Base-by-base conservation (phyloP, 2,113 vertebrate species). In the Alaudala cheleensis region DNA sequence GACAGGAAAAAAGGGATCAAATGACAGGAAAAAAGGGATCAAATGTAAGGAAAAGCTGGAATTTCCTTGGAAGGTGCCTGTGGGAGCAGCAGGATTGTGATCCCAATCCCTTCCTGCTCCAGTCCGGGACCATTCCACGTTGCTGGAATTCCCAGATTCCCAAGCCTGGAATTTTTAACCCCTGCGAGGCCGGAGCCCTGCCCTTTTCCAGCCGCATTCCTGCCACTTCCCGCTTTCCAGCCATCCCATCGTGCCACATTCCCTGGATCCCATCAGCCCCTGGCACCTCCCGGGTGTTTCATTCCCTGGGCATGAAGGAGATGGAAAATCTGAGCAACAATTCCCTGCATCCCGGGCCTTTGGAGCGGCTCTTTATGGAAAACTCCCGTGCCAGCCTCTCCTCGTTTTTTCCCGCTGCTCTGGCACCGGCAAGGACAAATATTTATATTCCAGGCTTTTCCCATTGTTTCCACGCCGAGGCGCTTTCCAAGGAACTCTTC, bases 301-400 rank as follows among this genome's bases (percentile, higher is more conserved):
- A 97, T 98, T 97, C 97, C 96, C 94, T 96, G 89, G 96, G 92
- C 97, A 97, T 18, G 81, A 91, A 98, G 97, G 97, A 97, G 98
- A 98, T 96, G 97, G 97, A 98, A 98, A 97, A 97, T 96, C 50
- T 97, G 98, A 98, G 97, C 93, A 95, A 97, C 79, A 96, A 83
- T 97, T 98, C 97, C 98, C 97, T 94, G 97, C 97, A 92, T 97
- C 94, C 94, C 82, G 39, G 86, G 94, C 97, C 88, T 92, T 97
- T 94, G 93, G 95, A 97, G 97, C 92, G 91, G 25, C 18, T 98
- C 98, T 98, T 99, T 98, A 97, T 96, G 97, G 93, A 98, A 97
- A 88, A 71, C 98, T 95, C 92, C 96, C 95, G 96, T 97, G 98
- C 98, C 98, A 98, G 96, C 95, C 79, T 96, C 96, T 91, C 95